Evolutionary conservation across 2,113 vertebrate genomes (phyloP).

Genomic region (Acrocephalus arundinaceus): DNA sequence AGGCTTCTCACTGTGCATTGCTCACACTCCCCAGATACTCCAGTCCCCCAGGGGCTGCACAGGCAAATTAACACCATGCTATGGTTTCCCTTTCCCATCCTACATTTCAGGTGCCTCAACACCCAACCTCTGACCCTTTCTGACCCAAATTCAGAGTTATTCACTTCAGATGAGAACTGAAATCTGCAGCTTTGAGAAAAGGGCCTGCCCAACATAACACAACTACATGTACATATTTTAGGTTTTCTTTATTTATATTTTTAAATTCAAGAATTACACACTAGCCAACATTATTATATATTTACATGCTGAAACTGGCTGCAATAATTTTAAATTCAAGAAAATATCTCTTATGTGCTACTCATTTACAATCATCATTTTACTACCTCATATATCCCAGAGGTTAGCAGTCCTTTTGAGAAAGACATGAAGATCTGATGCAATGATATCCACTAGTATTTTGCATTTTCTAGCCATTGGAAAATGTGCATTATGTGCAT

Average conservation of each 20-base stretch:
- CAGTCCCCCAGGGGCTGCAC: neutral
- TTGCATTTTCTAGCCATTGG: slow-evolving; percentile 79
- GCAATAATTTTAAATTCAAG: slow-evolving; percentile 85
- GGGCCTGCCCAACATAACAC: slow-evolving; percentile 43
- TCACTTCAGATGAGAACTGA: neutral
- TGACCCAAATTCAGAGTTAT: neutral
- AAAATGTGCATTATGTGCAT: slow-evolving; percentile 84
- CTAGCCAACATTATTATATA: slow-evolving; percentile 86
- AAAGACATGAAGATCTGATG: slow-evolving; percentile 82
- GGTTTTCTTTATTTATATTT: slow-evolving; percentile 85
- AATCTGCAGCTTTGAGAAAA: neutral
- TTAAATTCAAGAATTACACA: slow-evolving; percentile 88
- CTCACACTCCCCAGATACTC: neutral
- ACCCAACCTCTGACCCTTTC: neutral
- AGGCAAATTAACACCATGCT: neutral
- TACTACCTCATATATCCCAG: slow-evolving; percentile 78
- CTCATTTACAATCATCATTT: slow-evolving; percentile 83
- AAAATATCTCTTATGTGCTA: slow-evolving; percentile 88
- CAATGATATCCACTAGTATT: slow-evolving; percentile 78
- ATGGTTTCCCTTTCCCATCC: neutral
- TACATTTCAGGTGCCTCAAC: neutral
- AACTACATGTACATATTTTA: slow-evolving; percentile 67
- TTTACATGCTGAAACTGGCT: slow-evolving; percentile 90
- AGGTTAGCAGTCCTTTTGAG: slow-evolving; percentile 82
- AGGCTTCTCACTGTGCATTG: neutral